Base-by-base conservation (phyloP, 2,888 invertebrate genomes). In the Kuschelorhynchus macadamiae region DNA sequence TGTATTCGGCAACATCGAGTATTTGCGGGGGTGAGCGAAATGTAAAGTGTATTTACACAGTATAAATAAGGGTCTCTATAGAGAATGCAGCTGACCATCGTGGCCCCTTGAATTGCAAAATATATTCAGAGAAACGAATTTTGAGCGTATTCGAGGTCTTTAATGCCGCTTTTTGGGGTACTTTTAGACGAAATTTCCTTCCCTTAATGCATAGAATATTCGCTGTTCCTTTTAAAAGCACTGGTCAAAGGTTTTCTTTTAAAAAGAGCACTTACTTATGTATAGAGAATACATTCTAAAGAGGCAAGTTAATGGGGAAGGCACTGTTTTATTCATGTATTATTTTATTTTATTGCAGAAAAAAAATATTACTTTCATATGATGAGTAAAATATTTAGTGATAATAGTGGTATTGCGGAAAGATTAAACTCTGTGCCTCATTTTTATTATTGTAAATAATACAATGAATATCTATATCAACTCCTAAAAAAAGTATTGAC, bases 51-150 rank as follows among this genome's bases (percentile, higher is more conserved):
- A 81, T 84, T 84, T 83, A 83, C 82, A 81, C 83, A 83, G 83
- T 84, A 84, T 84, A 84, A 84, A 84, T 83, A 83, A 83, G 83
- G 81, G 81, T 77, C 78, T 75, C 73, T 61, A 74, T 75, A 75
- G 76, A 77, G 77, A 79, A 76, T 78, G 76, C 78, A 78, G 80
- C 81, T 82, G 82, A 82, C 82, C 82, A 80, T 76, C 71, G 75
- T 14, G 9, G 12, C 79, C 76, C 81, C 81, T 82, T 79, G 81
- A 82, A 82, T 82, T 81, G 81, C 81, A 78, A 81, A 82, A 81
- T 81, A 79, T 80, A 81, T 79, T 78, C 74, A 68, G 68, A 68
- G 68, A 68, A 63, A 59, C 59, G 64, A 64, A 64, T 64, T 56
- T 57, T 56, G 49, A 64, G 25, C 64, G 47, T 20, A 44, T 42